phyloP scores from a whole-genome alignment of 1,140 invertebrate genomes.

The Eulimnadia texana region DNA sequence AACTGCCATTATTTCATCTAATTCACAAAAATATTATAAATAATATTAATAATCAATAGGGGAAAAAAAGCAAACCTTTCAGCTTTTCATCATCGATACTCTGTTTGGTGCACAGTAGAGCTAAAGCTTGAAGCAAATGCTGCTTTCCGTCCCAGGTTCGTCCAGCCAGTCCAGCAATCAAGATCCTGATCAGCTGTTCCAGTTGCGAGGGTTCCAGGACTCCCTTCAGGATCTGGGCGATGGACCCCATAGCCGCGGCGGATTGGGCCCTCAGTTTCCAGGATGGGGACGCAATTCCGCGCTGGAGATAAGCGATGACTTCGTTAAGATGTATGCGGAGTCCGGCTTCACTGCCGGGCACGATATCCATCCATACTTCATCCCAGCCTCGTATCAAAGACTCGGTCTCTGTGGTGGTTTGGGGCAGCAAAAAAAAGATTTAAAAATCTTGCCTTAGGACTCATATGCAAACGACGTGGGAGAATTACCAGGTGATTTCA shows the following conservation, averaged over 20 bases:
- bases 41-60: slow-evolving; percentile 9
- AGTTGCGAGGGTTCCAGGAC: slow-evolving; percentile 48
- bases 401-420: slow-evolving; percentile 16
- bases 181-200: slow-evolving; percentile 46
- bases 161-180: slow-evolving; percentile 57
- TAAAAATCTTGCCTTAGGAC: slow-evolving; percentile 26
- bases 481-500: slow-evolving; percentile 41
- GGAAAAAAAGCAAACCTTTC: slow-evolving; percentile 4
- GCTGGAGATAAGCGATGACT: slow-evolving; percentile 52
- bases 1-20: slow-evolving; percentile 41
- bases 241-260: slow-evolving; percentile 59
- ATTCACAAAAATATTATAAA: slow-evolving; percentile 15
- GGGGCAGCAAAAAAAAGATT: neutral
- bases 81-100: slow-evolving; percentile 16
- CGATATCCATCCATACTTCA: slow-evolving; percentile 76
- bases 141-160: slow-evolving; percentile 82
- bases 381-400: slow-evolving; percentile 47
- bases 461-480: slow-evolving; percentile 6
- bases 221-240: slow-evolving; percentile 54
- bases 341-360: slow-evolving; percentile 66
- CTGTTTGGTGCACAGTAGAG: slow-evolving; percentile 40
- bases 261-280: slow-evolving; percentile 78
- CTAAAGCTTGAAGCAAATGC: slow-evolving; percentile 55
- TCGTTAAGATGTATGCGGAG: slow-evolving; percentile 57
- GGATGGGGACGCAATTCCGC: slow-evolving; percentile 56